These are phyloP conservation scores for Drosophila athabasca DNA, from an alignment of 1,140 invertebrate genomes.

Conservation along the genomic window DNA sequence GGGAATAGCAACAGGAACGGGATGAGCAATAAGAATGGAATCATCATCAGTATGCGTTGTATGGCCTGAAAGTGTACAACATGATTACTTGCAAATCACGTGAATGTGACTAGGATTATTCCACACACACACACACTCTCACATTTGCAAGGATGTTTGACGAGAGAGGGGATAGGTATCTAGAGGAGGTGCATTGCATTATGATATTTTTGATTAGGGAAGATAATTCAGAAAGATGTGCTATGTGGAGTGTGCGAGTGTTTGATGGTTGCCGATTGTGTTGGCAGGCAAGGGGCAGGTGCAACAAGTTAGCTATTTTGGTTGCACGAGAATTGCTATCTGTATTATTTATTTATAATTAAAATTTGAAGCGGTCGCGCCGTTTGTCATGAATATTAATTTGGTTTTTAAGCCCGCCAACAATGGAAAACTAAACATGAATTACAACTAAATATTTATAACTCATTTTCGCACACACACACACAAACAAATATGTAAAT, in stretches of 20 bases:
- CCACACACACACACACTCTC: conserved; percentile 33
- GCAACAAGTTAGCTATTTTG: conserved; percentile 20
- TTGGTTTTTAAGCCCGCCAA: conserved; percentile 58
- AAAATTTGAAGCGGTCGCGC: conserved; percentile 53
- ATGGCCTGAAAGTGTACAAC: conserved; percentile 71
- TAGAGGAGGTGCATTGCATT: background rate
- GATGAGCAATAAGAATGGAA: conserved; percentile 1
- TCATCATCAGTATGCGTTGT: conserved; percentile 72
- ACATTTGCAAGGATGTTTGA: conserved; percentile 7
- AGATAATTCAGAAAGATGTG: no score
- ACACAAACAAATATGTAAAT: conserved; percentile 19
- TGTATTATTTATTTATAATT: conserved; percentile 70
- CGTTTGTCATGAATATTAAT: conserved; percentile 74
- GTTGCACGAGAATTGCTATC: conserved; percentile 28
- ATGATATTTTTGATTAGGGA: background rate
- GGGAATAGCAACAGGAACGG: background rate
- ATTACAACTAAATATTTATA: conserved; percentile 82
- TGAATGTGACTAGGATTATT: conserved; percentile 74
- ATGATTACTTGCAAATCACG: conserved; percentile 80
- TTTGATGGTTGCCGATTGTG: no score
- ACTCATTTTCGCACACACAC: conserved; percentile 65
- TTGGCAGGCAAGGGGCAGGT: background rate
- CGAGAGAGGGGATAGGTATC: background rate
- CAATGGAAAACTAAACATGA: conserved; percentile 74
- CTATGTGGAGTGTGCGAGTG: background rate